These are phyloP conservation scores for Catocala fraxini DNA, from an alignment of 2,888 invertebrate genomes.

Conservation along the genomic window DNA sequence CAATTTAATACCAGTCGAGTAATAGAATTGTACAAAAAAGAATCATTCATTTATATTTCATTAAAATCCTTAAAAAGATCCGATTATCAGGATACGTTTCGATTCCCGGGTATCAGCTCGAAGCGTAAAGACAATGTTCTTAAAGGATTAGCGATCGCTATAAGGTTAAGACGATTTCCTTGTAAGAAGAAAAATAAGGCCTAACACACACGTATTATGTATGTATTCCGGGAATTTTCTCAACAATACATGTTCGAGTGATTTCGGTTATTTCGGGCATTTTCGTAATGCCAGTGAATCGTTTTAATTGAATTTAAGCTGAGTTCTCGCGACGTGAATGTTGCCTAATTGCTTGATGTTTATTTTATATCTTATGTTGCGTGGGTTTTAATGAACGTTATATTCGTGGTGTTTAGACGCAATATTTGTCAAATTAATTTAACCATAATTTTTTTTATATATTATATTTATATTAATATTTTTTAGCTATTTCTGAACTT, in stretches of 20 bases:
- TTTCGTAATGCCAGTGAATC: conserved; percentile 35
- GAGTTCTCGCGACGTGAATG: conserved; percentile 27
- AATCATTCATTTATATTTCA: conserved; percentile 13
- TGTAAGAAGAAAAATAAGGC: conserved; percentile 49
- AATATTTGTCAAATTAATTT: neutral
- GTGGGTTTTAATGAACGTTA: neutral
- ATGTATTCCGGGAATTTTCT: conserved; percentile 29
- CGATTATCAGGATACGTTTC: conserved; percentile 38
- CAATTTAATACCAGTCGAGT: neutral
- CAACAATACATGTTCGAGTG: conserved; percentile 27
- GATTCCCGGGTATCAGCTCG: conserved; percentile 49
- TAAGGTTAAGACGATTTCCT: conserved; percentile 51
- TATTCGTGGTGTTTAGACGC: neutral
- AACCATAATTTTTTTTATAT: too few relatives aligned
- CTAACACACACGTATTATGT: conserved; percentile 37
- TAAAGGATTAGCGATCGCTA: conserved; percentile 54
- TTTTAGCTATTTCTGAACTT: too few relatives aligned
- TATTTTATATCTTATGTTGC: conserved; percentile 8
- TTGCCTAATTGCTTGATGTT: conserved; percentile 6
- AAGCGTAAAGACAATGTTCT: conserved; percentile 60
- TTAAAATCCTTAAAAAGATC: conserved; percentile 37
- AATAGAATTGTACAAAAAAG: neutral
- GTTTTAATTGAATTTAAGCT: conserved; percentile 45
- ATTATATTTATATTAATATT: too few relatives aligned
- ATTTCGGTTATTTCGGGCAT: conserved; percentile 33